Conservation (phyloP, 2,888 invertebrate genomes). For the Diplazon laetatorius region DNA sequence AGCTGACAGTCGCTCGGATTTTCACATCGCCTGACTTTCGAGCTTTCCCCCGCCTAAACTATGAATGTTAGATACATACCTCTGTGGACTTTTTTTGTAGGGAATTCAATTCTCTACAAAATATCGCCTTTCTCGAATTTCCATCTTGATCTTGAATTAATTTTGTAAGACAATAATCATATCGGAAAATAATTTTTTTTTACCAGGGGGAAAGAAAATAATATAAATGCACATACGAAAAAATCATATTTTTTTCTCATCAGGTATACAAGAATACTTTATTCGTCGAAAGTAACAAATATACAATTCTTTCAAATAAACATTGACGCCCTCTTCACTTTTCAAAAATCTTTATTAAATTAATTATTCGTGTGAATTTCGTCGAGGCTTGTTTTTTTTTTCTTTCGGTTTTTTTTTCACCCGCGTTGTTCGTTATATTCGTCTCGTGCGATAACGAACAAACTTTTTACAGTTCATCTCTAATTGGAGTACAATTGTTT, state of each 20-base stretch:
- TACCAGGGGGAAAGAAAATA: not conserved
- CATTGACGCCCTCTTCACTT: conserved; percentile 68
- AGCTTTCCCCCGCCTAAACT: too few relatives aligned
- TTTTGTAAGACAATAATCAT: too few relatives aligned
- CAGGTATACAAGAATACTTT: conserved; percentile 83
- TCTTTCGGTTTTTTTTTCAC: conserved; percentile 5
- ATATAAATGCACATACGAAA: not conserved
- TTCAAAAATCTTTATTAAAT: conserved; percentile 59
- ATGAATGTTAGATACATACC: too few relatives aligned
- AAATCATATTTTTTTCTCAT: conserved; percentile 60
- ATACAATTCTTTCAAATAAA: conserved; percentile 81
- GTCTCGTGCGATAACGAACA: conserved; percentile 41
- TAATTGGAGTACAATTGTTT: conserved; percentile 36
- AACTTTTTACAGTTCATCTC: conserved; percentile 1
- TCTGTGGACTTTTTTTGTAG: too few relatives aligned
- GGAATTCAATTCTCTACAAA: too few relatives aligned
- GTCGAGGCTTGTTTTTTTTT: too few relatives aligned
- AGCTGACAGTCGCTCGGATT: not conserved
- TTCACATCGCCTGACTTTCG: too few relatives aligned
- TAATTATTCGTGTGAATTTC: conserved; percentile 62
- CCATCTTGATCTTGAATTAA: too few relatives aligned
- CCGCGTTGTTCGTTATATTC: conserved; percentile 7
- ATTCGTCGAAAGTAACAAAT: conserved; percentile 83
- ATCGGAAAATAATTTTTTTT: not conserved
- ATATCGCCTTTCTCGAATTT: too few relatives aligned